These are phyloP conservation scores for Zaprionus tsacasi DNA, from an alignment of 1,140 invertebrate genomes.

Conservation along the genomic window DNA sequence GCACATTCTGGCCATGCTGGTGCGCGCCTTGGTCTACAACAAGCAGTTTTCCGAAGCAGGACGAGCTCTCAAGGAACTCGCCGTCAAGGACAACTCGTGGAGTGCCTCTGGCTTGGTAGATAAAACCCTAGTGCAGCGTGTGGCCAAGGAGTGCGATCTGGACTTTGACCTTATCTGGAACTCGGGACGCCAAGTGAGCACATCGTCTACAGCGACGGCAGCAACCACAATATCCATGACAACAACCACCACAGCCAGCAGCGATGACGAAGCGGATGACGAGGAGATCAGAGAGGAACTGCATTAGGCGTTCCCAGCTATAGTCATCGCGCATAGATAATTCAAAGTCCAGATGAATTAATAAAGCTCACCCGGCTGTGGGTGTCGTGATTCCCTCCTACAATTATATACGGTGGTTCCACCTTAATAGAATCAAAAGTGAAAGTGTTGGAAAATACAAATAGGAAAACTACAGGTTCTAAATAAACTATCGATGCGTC, in stretches of 20 bases:
- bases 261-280: conserved; percentile 75
- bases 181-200: conserved; percentile 56
- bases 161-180: conserved; percentile 82
- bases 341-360: conserved; percentile 27
- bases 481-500: background rate
- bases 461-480: background rate
- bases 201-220: conserved; percentile 37
- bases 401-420: background rate
- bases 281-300: conserved; percentile 82
- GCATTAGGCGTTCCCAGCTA: conserved; percentile 41
- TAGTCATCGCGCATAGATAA: background rate
- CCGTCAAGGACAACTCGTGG: conserved; percentile 74
- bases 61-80: conserved; percentile 71
- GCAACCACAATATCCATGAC: conserved; percentile 49
- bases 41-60: conserved; percentile 80
- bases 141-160: conserved; percentile 79
- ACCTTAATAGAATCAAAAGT: conserved; percentile 14
- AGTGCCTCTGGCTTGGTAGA: conserved; percentile 73
- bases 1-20: conserved; percentile 74
- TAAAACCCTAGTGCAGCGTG: conserved; percentile 66
- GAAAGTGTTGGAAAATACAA: conserved; percentile 13
- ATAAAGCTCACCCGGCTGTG: background rate
- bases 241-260: conserved; percentile 49
- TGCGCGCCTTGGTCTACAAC: conserved; percentile 67
- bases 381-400: conserved; percentile 15